phyloP scores from a whole-genome alignment of 1,140 invertebrate genomes.

The Cotesia glomerata region DNA sequence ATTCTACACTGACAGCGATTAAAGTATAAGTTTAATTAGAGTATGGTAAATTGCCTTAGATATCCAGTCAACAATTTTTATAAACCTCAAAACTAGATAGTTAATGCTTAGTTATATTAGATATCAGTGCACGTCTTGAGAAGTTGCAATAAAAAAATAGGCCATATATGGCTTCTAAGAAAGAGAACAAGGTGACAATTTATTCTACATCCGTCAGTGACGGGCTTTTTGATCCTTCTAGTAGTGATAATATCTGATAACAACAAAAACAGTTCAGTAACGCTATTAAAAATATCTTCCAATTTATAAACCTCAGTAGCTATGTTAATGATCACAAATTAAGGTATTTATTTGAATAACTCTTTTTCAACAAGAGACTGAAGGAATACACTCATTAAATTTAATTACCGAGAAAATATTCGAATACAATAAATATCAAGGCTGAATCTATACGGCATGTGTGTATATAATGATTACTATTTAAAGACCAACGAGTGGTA shows the following conservation, averaged over 20 bases:
- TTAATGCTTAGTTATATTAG: background rate
- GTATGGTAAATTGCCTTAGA: conserved; percentile 13
- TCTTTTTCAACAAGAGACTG: background rate
- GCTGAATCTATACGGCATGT: too few species aligned
- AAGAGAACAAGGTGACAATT: conserved; percentile 15
- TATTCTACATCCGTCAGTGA: conserved; percentile 25
- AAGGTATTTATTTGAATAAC: background rate
- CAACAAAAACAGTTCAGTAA: conserved; percentile 12
- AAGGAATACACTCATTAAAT: background rate
- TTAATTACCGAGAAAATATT: background rate
- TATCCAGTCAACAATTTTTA: conserved; percentile 29
- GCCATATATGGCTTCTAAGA: background rate
- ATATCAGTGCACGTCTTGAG: conserved; percentile 13
- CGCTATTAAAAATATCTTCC: conserved; percentile 9
- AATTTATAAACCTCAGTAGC: conserved; percentile 7
- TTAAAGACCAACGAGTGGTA: too few species aligned
- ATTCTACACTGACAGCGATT: background rate
- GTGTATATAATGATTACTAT: too few species aligned
- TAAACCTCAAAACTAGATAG: conserved; percentile 33
- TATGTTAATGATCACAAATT: background rate
- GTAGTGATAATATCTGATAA: conserved; percentile 8
- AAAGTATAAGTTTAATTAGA: background rate
- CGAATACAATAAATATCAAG: too few species aligned
- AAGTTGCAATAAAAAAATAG: conserved; percentile 23
- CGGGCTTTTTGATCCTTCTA: conserved; percentile 15